Percentiles rank a stretch among this genome's conserved stretches.
These are phyloP conservation scores for Helobdella robusta DNA, from an alignment of 2,888 invertebrate genomes.

Conservation along the genomic window DNA sequence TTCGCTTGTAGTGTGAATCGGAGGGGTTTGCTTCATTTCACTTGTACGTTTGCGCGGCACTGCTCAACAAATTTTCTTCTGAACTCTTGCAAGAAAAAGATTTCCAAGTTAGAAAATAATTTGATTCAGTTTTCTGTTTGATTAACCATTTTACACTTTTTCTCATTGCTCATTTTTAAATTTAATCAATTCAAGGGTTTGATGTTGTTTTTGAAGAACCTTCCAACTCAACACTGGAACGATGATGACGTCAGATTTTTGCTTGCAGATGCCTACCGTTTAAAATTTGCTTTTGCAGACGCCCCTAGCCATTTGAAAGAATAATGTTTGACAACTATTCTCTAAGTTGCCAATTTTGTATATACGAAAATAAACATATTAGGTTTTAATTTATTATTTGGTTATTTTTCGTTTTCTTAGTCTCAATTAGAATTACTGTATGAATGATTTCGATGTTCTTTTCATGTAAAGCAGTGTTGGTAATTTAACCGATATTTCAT, in stretches of 20 bases:
- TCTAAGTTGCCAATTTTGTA: too few species aligned
- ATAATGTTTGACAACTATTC: too few species aligned
- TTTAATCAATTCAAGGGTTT: slow-evolving; percentile 59
- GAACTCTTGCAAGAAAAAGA: slow-evolving; percentile 80
- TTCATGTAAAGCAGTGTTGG: too few species aligned
- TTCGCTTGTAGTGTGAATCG: slow-evolving; percentile 55
- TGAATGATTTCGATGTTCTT: too few species aligned
- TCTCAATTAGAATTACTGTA: too few species aligned
- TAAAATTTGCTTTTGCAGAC: slow-evolving; percentile 94
- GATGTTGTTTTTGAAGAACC: slow-evolving; percentile 85
- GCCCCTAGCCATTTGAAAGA: slow-evolving; percentile 71
- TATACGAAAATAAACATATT: too few species aligned
- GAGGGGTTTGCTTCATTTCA: slow-evolving; percentile 96
- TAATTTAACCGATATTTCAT: too few species aligned
- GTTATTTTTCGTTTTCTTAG: too few species aligned
- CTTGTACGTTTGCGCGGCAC: slow-evolving; percentile 97
- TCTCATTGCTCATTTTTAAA: not conserved
- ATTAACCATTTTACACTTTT: not conserved
- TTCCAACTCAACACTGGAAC: slow-evolving; percentile 93
- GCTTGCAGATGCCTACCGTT: slow-evolving; percentile 91
- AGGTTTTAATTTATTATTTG: too few species aligned
- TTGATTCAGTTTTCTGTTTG: not conserved
- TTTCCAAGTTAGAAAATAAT: slow-evolving; percentile 62
- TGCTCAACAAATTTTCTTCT: slow-evolving; percentile 86
- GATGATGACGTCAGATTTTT: slow-evolving; percentile 87